Base-by-base conservation (phyloP, 64 coral and sea anemone species). In the Astreopora myriophthalma region DNA sequence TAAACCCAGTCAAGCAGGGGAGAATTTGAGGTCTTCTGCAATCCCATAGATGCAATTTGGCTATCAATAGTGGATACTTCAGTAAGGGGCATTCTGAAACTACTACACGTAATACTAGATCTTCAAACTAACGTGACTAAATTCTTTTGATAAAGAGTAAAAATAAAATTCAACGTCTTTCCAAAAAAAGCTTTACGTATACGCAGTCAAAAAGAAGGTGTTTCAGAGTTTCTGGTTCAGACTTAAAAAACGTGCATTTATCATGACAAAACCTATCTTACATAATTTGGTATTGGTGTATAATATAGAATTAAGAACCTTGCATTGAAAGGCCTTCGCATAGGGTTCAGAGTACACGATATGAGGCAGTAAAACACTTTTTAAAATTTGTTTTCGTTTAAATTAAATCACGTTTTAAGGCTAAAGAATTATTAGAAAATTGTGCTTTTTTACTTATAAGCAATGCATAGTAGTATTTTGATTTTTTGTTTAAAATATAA, bases 391-490 rank as follows among this genome's bases (percentile, higher is more conserved):
- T 71, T 10, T 3, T 71, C 68, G 31, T 34, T 34, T 71, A 35
- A 71, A 17, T 71, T 71, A 71, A 71, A 71, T 71, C 68, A 6
- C 14, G 68, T 71, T 71, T 71, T 16, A 71, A 8, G 31, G 31
- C 28, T 71, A 71, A 71, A 17, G 68, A 71, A 34, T 12, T 34
- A 71, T 71, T 71, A 36, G 68, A 71, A 34, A 71, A 71, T 71
- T 71, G 68, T 71, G 68, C 68, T 71, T 71, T 71, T 71, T 71
- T 33, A 71, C 68, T 71, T 71, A 71, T 71, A 1, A 71, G 28
- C 68, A 35, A 17, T 71, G 9, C 31, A 34, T 71, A 71, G 31
- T 71, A 71, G 68, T 71, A 27, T 71, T 71, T 71, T 71, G 66
- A 9, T 65, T 36, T 73, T 69, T 69, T 71, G 14, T 3, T 20